Percentiles rank a stretch among this genome's conserved stretches.
These are phyloP conservation scores for Falco punctatus DNA, from an alignment of 2,113 vertebrate genomes.

Conservation along the genomic window DNA sequence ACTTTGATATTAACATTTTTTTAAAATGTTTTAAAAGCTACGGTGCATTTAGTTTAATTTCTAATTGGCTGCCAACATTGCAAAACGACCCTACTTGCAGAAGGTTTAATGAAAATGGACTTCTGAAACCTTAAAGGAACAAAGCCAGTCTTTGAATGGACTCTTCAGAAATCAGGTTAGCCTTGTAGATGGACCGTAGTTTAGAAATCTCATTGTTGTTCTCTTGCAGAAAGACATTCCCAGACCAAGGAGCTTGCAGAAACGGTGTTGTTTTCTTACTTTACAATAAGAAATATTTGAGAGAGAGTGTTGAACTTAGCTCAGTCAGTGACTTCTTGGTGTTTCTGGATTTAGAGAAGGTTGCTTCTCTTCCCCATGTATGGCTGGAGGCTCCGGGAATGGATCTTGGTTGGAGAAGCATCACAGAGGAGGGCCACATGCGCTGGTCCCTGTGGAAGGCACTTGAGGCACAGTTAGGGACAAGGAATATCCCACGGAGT, in stretches of 20 bases:
- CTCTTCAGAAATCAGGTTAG: neutral
- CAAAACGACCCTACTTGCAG: neutral
- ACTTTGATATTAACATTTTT: conserved; percentile 50
- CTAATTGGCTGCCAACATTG: conserved; percentile 53
- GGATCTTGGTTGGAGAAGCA: neutral
- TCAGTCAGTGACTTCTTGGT: neutral
- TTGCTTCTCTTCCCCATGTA: neutral
- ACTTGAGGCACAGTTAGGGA: neutral
- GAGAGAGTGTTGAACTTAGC: neutral
- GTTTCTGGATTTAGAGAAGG: neutral
- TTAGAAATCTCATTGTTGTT: neutral
- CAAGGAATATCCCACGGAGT: neutral
- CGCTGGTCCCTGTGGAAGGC: neutral
- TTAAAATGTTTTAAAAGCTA: conserved; percentile 48
- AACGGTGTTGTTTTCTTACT: neutral
- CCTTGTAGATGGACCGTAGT: neutral
- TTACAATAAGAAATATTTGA: neutral
- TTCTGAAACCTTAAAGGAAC: neutral
- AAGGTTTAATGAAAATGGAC: neutral
- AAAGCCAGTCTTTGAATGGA: neutral
- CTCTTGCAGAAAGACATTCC: neutral
- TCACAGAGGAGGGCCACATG: fast-evolving
- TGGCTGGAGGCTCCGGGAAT: neutral
- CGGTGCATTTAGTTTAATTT: conserved; percentile 54
- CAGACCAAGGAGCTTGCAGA: neutral